phyloP scores from a whole-genome alignment of 2,797 vertebrate genomes.

The Siniperca scherzeri region DNA sequence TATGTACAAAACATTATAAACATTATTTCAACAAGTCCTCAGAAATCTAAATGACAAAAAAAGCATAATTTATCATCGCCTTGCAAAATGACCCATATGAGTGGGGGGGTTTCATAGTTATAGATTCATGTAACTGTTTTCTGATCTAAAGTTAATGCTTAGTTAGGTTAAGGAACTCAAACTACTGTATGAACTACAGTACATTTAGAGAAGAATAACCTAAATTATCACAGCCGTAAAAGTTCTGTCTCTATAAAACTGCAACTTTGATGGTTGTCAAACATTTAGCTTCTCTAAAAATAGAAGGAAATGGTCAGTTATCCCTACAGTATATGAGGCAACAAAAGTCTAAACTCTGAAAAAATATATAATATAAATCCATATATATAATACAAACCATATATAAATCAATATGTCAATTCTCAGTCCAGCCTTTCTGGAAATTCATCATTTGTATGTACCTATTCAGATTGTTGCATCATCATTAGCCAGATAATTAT shows the following conservation, averaged over 20 bases:
- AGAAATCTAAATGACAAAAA: neutral
- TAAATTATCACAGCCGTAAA: too few species aligned
- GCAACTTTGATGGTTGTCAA: neutral
- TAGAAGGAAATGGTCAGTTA: neutral
- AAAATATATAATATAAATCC: too few species aligned
- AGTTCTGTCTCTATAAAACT: neutral
- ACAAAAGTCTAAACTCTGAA: neutral
- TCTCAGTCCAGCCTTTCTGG: neutral
- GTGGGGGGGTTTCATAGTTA: too few species aligned
- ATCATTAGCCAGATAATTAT: conserved; percentile 5
- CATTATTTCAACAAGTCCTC: neutral
- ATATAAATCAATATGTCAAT: neutral
- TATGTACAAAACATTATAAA: neutral
- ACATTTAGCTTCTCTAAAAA: neutral
- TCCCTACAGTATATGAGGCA: neutral
- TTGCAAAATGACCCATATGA: neutral
- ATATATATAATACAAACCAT: neutral
- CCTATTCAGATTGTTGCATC: neutral
- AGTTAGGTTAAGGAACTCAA: neutral
- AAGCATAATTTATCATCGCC: neutral
- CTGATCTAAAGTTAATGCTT: neutral
- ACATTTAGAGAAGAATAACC: too few species aligned
- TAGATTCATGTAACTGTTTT: neutral
- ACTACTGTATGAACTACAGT: neutral
- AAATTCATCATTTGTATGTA: neutral